A percentile compares a stretch with the other conserved stretches of the same genome.
These are phyloP conservation scores for Lamproptera curius DNA, from an alignment of 2,888 invertebrate species.

Conservation along the genomic window DNA sequence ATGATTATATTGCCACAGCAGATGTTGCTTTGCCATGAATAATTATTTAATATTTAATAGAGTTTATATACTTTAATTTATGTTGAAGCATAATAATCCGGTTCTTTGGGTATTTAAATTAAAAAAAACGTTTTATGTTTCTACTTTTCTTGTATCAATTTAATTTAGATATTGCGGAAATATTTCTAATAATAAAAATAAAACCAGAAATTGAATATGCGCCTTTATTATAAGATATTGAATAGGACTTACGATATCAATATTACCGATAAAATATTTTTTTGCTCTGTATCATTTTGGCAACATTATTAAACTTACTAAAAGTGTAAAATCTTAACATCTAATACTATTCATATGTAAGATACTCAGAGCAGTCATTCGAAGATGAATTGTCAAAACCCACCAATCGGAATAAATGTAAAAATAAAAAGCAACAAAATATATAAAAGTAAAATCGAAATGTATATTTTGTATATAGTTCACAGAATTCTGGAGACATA, in stretches of 20 bases:
- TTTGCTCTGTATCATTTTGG: not conserved
- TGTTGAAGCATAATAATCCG: constrained; percentile 13
- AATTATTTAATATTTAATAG: constrained; percentile 28
- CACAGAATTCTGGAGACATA: constrained; percentile 64
- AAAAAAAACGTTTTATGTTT: too few species aligned
- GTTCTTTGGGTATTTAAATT: too few species aligned
- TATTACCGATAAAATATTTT: not conserved
- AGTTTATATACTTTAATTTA: constrained; percentile 23
- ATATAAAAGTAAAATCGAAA: constrained; percentile 31
- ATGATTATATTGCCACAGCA: constrained; percentile 37
- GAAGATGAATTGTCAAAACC: constrained; percentile 28
- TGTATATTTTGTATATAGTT: constrained; percentile 71
- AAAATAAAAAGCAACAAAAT: constrained; percentile 27
- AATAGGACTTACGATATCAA: not conserved
- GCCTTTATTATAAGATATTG: constrained; percentile 9
- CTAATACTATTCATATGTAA: too few species aligned
- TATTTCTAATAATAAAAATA: not conserved
- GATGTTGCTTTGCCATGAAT: constrained; percentile 48
- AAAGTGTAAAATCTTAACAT: too few species aligned
- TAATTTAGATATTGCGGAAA: too few species aligned
- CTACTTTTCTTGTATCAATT: too few species aligned
- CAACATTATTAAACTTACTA: too few species aligned
- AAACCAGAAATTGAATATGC: constrained; percentile 9
- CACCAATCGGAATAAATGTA: constrained; percentile 40
- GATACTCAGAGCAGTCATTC: not conserved